Evolutionary conservation across 2,797 vertebrate genomes (phyloP), one percentile per base, ranked within the genome.

Genomic region (Acanthis flammea): DNA sequence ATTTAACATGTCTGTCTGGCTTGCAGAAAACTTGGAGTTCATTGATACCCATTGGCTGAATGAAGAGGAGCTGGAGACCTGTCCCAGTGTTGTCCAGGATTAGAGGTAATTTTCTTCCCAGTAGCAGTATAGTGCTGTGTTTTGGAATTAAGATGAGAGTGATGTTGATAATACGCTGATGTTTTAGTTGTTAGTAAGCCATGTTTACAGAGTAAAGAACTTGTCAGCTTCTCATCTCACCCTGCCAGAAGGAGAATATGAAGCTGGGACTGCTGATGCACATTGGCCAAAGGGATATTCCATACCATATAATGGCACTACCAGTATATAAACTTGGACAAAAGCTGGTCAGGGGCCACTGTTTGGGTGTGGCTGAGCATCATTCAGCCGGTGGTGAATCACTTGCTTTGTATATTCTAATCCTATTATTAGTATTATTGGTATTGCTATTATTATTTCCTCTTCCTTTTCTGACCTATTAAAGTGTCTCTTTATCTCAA

Each of bases 271-370:
- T 53, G 12, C 45, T 53, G 47, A 47, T 10, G 8, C 10, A 12
- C 22, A 6, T 19, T 67, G 62, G 14, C 41, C 27, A 35, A 35
- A 54, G 7, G 33, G 15, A 33, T 60, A 35, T 31, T 67, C 33
- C 41, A 12, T 37, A 35, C 31, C 31, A 35, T 23, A 5, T 27
- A 66, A n/a, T 19, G 23, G 13, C 41, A 68, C 37, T n/a, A 27
- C 54, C 9, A 35, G 31, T 54, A 14, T 35, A 19, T 68, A 25
- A 47, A 31, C 31, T 42, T 24, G 27, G 35, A 37, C 6, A 7
- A 42, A 54, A 55, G 7, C 10, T 61, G 48, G 10, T 54, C 35
- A 0, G 0, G 8, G 27, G 7, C 54, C 4, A 6, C 19, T 42
- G 10, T 48, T 80, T n/a, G 30, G 12, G 6, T 61, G n/a, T 35